Evolutionary conservation across 2,888 invertebrate species (phyloP), one percentile per base, ranked within the genome.

Genomic region (Apodemia zela): DNA sequence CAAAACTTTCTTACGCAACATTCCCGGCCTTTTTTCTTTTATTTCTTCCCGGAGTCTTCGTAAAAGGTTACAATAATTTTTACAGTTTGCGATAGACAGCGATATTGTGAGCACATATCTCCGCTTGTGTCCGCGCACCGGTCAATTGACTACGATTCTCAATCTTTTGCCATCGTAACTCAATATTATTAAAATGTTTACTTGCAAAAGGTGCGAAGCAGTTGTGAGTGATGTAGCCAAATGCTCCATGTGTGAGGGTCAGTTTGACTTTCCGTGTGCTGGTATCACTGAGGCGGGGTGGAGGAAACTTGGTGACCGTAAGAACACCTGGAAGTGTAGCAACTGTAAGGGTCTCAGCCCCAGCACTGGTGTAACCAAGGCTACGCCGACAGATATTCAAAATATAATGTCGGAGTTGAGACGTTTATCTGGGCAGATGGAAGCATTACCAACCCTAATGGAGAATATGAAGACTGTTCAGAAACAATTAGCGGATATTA

Each of bases 301-400:
- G 21, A 47, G 67, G 10, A 67, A 64, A 57, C 42, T 67, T 10
- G 65, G 67, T 15, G 67, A 65, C 8, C 45, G 65, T 15, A 57
- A 47, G 57, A 42, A 33, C 15, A 58, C 64, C 8, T 64, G 66
- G 64, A 66, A 49, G 18, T 66, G 60, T n/a, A 5, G 35, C 1
- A 35, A 13, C 11, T 64, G 66, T 45, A 66, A 66, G 21, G 29
- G 49, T n/a, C 17, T 35, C 5, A 59, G 54, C 47, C 35, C 33
- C 21, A 25, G 57, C 13, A 60, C 63, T 13, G 58, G 13, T 33
- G 25, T 33, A 18, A 29, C 59, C 18, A 17, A 42, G 11, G 7
- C 35, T 13, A 33, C 42, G 10, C 33, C 58, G 1, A 15, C 17
- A 6, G 63, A 63, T 42, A 11, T 59, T 29, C 61, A 66, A 8